phyloP scores from a whole-genome alignment of 2,888 invertebrate species.

The Imbricaverruca yamaguchii region DNA sequence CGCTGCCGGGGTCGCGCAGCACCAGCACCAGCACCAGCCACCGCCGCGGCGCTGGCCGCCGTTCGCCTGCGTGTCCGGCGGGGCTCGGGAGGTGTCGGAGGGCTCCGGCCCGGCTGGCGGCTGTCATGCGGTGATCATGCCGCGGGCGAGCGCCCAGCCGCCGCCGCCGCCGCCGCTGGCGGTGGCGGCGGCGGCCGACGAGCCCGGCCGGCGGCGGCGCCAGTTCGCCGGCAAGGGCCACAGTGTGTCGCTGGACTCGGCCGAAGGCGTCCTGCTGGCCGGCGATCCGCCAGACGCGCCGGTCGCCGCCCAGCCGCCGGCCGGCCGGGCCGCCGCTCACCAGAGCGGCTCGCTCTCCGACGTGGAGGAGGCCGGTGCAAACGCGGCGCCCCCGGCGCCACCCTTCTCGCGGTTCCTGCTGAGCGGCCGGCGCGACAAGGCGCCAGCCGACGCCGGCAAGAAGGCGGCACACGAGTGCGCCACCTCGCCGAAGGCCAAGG shows the following conservation, averaged over 20 bases:
- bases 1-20: not conserved
- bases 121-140: not conserved
- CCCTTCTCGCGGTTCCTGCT: not conserved
- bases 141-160: not conserved
- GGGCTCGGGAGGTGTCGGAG: not conserved
- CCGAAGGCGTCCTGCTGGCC: not conserved
- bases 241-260: slow-evolving; percentile 14
- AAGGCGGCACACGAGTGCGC: not conserved
- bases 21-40: not conserved
- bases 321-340: not conserved
- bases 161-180: not conserved
- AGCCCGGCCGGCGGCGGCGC: not conserved
- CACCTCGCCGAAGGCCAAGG: not conserved
- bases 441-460: not conserved
- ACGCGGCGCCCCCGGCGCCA: not conserved
- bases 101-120: not conserved
- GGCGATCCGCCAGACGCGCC: not conserved
- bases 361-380: not conserved
- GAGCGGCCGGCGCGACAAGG: not conserved
- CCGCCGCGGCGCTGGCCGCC: not conserved
- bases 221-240: not conserved
- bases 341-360: slow-evolving; percentile 5
- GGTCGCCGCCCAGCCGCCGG: not conserved
- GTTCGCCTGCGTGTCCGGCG: not conserved
- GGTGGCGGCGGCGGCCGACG: not conserved